Evolutionary conservation across 2,113 vertebrate genomes (phyloP), one percentile per base, ranked within the genome.

Genomic region (Pelodiscus sinensis): DNA sequence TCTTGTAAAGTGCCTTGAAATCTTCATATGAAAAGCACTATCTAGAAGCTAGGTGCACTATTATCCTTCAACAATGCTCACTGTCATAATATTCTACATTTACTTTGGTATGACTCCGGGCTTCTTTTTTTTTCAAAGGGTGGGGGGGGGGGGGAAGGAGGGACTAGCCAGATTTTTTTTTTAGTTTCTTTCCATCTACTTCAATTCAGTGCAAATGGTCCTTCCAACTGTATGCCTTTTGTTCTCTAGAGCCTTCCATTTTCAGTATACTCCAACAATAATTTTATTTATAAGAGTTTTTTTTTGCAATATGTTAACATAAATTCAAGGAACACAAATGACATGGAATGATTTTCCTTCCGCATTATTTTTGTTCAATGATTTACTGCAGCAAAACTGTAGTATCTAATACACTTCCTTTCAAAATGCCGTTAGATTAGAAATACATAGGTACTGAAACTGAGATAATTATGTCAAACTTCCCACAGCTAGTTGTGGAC

Each of bases 391-490:
- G 91, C 91, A 90, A 84, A 94, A 95, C 90, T 71, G 86, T 93
- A 90, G 90, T 94, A 93, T 84, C 91, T 81, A 96, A 85, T 96
- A 90, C n/a, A 2, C 89, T 93, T 87, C 95, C 89, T 93, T 95
- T 94, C 94, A 89, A 90, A 94, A 94, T 2, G 88, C 92, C 77
- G 14, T 95, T 84, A 94, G 90, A 96, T 84, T 57, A 88, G 94
- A 93, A 95, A 95, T 81, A 96, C 92, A 94, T 95, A 96, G 96
- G 94, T 97, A 96, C 88, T 96, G 96, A 96, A 97, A 97, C 88
- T 89, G 96, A 97, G 96, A 95, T 90, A 57, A 93, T 91, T 95
- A 96, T 95, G 93, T 85, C 92, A 94, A 93, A 96, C 94, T 97
- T 97, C 95, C 94, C 86, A 12, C 89, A 92, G 91, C 96, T 94